These are phyloP conservation scores for Dryobotodes eremita DNA, from an alignment of 2,888 invertebrate species.

Conservation along the genomic window DNA sequence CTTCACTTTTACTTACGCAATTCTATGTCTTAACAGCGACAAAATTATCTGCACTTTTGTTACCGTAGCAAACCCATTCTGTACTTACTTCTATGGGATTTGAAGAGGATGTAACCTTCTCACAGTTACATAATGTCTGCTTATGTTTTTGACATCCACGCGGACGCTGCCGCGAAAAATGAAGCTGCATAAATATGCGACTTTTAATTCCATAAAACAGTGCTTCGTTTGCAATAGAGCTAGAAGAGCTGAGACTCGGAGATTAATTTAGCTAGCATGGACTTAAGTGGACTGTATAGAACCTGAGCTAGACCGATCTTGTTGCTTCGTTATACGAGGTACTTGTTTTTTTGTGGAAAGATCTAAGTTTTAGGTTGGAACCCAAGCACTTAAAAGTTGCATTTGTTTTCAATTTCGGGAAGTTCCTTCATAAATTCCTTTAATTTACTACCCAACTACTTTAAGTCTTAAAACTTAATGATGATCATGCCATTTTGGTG, in stretches of 20 bases:
- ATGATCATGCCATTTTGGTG: background rate
- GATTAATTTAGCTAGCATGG: conserved; percentile 19
- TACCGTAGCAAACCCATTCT: too few relatives aligned
- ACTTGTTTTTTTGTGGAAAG: too few relatives aligned
- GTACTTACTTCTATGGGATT: too few relatives aligned
- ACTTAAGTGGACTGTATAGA: background rate
- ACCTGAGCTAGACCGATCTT: too few relatives aligned
- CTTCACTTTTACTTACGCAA: background rate
- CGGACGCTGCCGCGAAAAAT: background rate
- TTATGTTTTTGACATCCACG: background rate
- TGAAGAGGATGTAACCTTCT: too few relatives aligned
- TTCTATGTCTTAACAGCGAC: background rate
- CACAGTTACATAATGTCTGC: background rate
- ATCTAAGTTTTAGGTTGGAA: too few relatives aligned
- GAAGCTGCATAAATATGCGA: background rate
- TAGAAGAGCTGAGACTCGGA: conserved; percentile 7
- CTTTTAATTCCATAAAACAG: background rate
- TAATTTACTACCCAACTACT: background rate
- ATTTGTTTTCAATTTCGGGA: background rate
- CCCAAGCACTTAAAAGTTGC: background rate
- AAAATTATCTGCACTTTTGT: background rate
- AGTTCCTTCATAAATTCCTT: background rate
- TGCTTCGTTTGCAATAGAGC: background rate
- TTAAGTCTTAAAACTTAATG: background rate
- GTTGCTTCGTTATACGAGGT: too few relatives aligned